A percentile compares a stretch with the other conserved stretches of the same genome.
Conservation (phyloP, 64 coral and sea anemone species). For the Trachythela sp. region DNA sequence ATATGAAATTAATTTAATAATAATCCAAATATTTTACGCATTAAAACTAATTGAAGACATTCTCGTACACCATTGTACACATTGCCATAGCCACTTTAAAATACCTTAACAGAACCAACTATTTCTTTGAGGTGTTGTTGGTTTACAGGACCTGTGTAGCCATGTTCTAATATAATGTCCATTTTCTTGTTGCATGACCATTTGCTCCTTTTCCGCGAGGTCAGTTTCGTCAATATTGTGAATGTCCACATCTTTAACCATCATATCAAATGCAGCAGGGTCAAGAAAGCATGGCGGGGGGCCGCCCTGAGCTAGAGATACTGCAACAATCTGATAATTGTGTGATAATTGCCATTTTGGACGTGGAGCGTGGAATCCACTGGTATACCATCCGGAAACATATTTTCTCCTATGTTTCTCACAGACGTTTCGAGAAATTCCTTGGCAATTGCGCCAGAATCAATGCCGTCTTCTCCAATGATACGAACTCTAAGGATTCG, state of each 20-base stretch:
- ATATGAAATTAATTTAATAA: too few relatives aligned
- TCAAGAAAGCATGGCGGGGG: not conserved
- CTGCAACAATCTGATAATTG: not conserved
- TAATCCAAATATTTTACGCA: too few relatives aligned
- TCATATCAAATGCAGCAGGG: not conserved
- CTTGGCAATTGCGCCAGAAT: not conserved
- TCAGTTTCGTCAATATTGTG: not conserved
- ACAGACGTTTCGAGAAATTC: not conserved
- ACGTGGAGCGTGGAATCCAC: not conserved
- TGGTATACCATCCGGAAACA: not conserved
- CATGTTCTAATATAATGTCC: not conserved
- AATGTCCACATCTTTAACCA: not conserved
- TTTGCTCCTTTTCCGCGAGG: not conserved
- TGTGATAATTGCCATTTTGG: not conserved
- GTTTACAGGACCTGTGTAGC: not conserved
- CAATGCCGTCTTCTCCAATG: not conserved
- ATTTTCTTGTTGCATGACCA: not conserved
- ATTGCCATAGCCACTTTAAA: not conserved
- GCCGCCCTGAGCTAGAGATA: not conserved
- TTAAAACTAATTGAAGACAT: too few relatives aligned
- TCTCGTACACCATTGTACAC: too few relatives aligned
- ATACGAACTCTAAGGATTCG: not conserved
- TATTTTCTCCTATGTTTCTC: not conserved
- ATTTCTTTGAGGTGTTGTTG: not conserved
- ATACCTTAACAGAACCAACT: not conserved